Evolutionary conservation across 2,888 invertebrate genomes (phyloP), one percentile per base, ranked within the genome.

Genomic region (Dyspetes luteomarginatus): DNA sequence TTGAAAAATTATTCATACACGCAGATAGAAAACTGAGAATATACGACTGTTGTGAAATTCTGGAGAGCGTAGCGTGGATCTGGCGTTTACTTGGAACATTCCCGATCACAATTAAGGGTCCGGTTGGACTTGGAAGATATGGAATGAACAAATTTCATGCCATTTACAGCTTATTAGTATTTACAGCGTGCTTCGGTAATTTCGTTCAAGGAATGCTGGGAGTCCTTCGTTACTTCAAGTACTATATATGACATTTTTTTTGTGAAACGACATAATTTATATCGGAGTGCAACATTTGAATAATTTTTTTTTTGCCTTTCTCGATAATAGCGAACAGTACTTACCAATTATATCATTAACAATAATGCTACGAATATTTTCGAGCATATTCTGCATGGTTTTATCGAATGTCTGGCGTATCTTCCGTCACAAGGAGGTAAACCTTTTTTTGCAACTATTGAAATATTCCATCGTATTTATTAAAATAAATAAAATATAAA

Each of bases 1-100:
- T 36, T 12, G 9, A 12, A 1, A 12, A 36, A 36, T 36, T 12
- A 36, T 36, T 36, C 2, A 36, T 36, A 36, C 12, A 12, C 0
- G 3, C 28, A 55, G 36, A 12, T 1, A 48, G 36, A 48, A 36
- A 67, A 62, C 28, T n/a, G 0, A 28, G 41, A 55, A 77, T 48
- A 5, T 17, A 43, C 24, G 67, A 82, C 65, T 76, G 43, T 30
- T 79, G 65, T 26, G 67, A 65, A 5, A 45, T 71, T 22, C 15
- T 83, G 30, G 76, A 75, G 4, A 74, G 56, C 58, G 56, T 67
- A 36, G 69, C 78, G 1, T 76, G 75, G 73, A 73, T 83, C 41
- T 83, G 83, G 83, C 79, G 78, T 2, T 0, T 67, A 0, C 3
- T 56, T 4, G 74, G 67, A 12, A 28, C 60, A 0, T 83, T 83